These are phyloP conservation scores for Amphiprion ocellaris DNA, from an alignment of 2,113 vertebrate species.

Conservation along the genomic window DNA sequence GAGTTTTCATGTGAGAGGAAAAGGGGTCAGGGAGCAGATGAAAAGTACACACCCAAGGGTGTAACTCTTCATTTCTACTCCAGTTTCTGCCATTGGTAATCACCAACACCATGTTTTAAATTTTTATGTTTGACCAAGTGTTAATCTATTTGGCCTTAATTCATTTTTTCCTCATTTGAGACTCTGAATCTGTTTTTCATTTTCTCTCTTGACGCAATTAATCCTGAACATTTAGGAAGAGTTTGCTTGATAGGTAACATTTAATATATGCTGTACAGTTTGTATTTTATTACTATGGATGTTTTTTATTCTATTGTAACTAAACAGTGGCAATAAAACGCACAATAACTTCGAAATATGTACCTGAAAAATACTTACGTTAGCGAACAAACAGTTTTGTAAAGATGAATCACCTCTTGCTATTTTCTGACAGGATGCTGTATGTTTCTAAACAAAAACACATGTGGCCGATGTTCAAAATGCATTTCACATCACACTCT, in stretches of 20 bases:
- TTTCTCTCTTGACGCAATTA: conserved; percentile 40
- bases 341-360: no score
- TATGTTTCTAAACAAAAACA: not conserved
- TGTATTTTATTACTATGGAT: not conserved
- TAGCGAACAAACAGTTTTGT: not conserved
- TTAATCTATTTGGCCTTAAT: conserved; percentile 41
- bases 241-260: no score
- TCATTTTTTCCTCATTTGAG: conserved; percentile 19
- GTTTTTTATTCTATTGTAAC: not conserved
- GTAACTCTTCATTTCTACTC: conserved; percentile 14
- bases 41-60: conserved; percentile 28
- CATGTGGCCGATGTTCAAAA: not conserved
- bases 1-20: conserved; percentile 21
- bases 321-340: no score
- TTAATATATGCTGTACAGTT: no score
- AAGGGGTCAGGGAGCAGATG: not conserved
- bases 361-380: no score
- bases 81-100: conserved; percentile 44
- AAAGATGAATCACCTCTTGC: not conserved
- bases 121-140: conserved; percentile 24
- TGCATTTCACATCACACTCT: conserved; percentile 4
- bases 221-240: conserved; percentile 2
- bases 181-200: conserved; percentile 41
- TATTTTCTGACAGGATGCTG: not conserved
- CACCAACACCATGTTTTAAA: conserved; percentile 35